Evolutionary conservation across 2,888 invertebrate genomes (phyloP).

Genomic region (Andrena trimmerana): DNA sequence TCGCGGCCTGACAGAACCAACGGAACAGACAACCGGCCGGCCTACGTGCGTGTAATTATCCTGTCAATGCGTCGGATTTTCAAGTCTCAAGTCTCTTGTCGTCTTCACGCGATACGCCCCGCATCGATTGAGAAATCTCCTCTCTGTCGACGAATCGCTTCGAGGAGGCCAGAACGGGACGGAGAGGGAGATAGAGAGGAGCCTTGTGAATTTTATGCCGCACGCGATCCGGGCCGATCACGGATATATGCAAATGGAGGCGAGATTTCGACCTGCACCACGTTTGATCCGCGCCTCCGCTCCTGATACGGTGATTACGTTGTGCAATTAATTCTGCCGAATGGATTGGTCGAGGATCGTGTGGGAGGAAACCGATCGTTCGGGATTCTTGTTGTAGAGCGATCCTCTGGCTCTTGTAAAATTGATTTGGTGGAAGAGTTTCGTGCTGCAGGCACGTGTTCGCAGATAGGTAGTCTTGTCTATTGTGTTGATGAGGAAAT

Average conservation of each 20-base stretch:
- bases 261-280: constrained; percentile 9
- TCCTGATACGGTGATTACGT: constrained; percentile 19
- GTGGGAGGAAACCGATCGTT: neutral
- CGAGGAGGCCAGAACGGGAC: constrained; percentile 1
- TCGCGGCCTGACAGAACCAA: constrained; percentile 54
- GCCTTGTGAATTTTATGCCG: constrained; percentile 27
- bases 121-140: constrained; percentile 68
- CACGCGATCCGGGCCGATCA: constrained; percentile 52
- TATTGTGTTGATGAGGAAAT: too few relatives aligned
- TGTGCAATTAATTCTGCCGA: constrained; percentile 27
- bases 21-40: constrained; percentile 53
- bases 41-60: constrained; percentile 79
- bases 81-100: constrained; percentile 64
- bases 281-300: constrained; percentile 4
- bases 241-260: constrained; percentile 45
- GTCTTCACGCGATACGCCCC: constrained; percentile 63
- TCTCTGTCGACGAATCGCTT: constrained; percentile 49
- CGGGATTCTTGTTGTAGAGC: neutral
- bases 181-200: neutral
- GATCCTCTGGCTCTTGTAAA: neutral
- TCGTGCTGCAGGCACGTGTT: neutral
- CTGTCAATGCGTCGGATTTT: constrained; percentile 77
- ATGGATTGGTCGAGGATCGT: neutral
- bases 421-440: neutral
- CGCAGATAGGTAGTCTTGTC: too few relatives aligned